Conservation (phyloP, 1,140 invertebrate genomes). For the Atta colombica region DNA sequence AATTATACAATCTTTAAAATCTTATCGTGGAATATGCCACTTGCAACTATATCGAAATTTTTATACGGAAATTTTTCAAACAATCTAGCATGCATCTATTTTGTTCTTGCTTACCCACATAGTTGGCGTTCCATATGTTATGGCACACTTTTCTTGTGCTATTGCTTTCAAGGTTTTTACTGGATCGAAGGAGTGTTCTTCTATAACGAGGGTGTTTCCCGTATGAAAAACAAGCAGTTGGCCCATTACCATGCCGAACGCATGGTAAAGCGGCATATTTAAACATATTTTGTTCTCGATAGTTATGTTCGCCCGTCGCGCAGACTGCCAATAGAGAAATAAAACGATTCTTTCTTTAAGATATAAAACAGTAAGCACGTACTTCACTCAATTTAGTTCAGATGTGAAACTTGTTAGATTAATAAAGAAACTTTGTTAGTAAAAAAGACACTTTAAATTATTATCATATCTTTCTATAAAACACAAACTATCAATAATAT, state of each 20-base stretch:
- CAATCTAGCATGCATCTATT: conserved; percentile 1
- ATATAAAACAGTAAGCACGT: neutral
- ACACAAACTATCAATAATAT: too few relatives aligned
- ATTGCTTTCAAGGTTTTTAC: conserved; percentile 89
- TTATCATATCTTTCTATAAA: neutral
- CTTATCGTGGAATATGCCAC: neutral
- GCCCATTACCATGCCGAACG: conserved; percentile 93
- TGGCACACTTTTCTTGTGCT: conserved; percentile 91
- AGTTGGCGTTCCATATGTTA: conserved; percentile 97
- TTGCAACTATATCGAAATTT: neutral
- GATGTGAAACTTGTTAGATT: neutral
- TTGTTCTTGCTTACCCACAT: conserved; percentile 94
- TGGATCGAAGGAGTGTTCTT: conserved; percentile 90
- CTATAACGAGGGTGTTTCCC: conserved; percentile 91
- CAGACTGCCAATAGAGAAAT: conserved; percentile 84
- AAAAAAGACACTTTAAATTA: neutral
- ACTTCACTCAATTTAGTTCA: neutral
- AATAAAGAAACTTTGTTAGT: neutral
- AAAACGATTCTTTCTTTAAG: neutral
- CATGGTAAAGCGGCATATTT: conserved; percentile 97
- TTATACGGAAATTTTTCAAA: conserved; percentile 9
- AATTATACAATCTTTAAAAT: neutral
- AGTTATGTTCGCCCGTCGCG: conserved; percentile 88
- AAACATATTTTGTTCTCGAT: conserved; percentile 89
- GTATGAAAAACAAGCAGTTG: conserved; percentile 88